Base-by-base conservation (phyloP, 2,113 vertebrate genomes). In the Dromaius novaehollandiae region DNA sequence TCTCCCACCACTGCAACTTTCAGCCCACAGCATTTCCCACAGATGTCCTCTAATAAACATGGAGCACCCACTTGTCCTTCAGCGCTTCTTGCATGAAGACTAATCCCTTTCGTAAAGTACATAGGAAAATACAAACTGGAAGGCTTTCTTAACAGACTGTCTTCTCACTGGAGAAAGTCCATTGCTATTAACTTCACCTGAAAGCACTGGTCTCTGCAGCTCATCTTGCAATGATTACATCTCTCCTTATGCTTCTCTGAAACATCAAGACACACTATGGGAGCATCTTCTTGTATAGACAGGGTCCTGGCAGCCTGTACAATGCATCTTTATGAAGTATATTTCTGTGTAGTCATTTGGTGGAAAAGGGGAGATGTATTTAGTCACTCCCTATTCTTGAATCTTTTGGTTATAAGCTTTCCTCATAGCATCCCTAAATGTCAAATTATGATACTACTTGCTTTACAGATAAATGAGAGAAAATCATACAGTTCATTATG, bases 221-320 rank as follows among this genome's bases (percentile, higher is more conserved):
- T 86, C 24, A 34, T 44, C 22, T 42, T 25, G 46, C 60, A 77
- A 30, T 77, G 38, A 15, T 24, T 36, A 32, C 7, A 21, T 32
- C 25, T 82, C 69, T 44, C n/a, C 51, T 32, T 26, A 13, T 1
- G 15, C 42, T 69, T 61, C 61, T 79, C 40, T 69, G 73, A 92
- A 82, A 75, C 25, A 44, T 17, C 0, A 2, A 65, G 7, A 24
- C 34, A 15, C 0, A 2, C 32, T 68, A 9, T 68, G 24, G 21
- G 32, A 94, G 13, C 42, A 66, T 79, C 38, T 86, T 70, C 56
- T 85, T 68, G 20, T 82, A 36, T 26, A 24, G 64, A 53, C 48
- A 30, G 32, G 19, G 17, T 79, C 61, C 55, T 63, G n/a, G 22
- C 51, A 88, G 34, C 28, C 46, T 78, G 8, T 56, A 26, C 11